Evolutionary conservation across 1,140 invertebrate genomes (phyloP), one percentile per base, ranked within the genome.

Genomic region (Neodiprion lecontei): DNA sequence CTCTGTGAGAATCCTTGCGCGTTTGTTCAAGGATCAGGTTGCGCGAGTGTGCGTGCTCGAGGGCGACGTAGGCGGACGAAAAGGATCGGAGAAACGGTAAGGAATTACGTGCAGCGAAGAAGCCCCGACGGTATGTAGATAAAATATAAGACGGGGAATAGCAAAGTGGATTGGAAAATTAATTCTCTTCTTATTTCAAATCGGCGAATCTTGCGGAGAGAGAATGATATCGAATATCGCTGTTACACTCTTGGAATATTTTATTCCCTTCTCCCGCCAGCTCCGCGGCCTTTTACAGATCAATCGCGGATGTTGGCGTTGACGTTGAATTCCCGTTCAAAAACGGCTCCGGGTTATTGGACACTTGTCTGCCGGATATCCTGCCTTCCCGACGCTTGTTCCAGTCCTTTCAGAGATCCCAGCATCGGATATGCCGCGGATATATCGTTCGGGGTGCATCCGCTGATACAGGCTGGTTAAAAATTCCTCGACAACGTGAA

Each of bases 161-260:
- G 53, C 53, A 61, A 61, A 61, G 53, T 61, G 53, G 53, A 61
- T 61, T 61, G 53, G 53, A 61, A 61, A 61, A 61, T 61, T 14
- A 61, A 14, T 61, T 61, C 53, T 61, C 53, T 61, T 61, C 53
- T 61, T 61, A 61, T 61, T 61, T 61, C 53, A 61, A 61, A 61
- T 17, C 53, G 53, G 53, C 28, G 53, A 61, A 61, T 61, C 53
- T 61, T 14, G 28, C 28, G 53, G 53, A 61, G 53, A 61, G 11
- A 61, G 53, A 61, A 17, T 14, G 7, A 61, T 61, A 61, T 61
- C 53, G 53, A 61, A 5, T 61, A 17, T 12, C 53, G 53, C 11
- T 40, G 28, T 40, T 40, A 40, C 28, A 40, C 28, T 5, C 28
- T 40, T 5, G 28, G 53, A 61, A 61, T 61, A 61, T 61, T 61